Percentiles rank a stretch among this genome's conserved stretches.
Conservation (phyloP, 2,797 vertebrate species). For the Pantherophis alleghaniensis region DNA sequence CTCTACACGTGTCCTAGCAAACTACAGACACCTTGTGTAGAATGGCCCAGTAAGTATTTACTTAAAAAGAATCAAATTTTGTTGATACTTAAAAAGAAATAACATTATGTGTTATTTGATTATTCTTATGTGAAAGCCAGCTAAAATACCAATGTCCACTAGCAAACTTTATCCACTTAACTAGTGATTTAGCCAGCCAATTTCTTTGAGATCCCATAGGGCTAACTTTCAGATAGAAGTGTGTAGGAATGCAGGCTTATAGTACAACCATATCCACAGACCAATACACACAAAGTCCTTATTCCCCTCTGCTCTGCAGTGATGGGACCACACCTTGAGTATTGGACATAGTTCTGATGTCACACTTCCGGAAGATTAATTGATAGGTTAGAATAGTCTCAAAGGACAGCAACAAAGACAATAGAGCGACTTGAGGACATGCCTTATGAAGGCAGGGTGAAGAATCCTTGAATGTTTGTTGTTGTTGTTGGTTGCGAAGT, state of each 20-base stretch:
- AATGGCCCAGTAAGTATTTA: neutral
- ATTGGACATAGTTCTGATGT: neutral
- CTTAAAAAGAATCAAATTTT: neutral
- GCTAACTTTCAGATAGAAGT: neutral
- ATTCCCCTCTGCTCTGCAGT: neutral
- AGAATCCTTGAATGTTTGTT: neutral
- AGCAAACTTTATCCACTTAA: constrained; percentile 26
- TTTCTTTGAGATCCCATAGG: constrained; percentile 36
- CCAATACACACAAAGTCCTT: neutral
- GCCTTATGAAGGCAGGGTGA: neutral
- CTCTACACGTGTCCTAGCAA: neutral
- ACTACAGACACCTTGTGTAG: neutral
- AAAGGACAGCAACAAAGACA: neutral
- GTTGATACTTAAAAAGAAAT: neutral
- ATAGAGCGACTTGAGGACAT: neutral
- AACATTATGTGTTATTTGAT: neutral
- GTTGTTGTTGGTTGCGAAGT: too few species aligned
- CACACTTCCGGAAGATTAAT: neutral
- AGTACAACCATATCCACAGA: neutral
- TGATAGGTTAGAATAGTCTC: neutral
- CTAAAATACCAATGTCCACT: neutral
- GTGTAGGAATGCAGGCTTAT: neutral
- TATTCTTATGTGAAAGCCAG: neutral
- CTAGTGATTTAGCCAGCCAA: constrained; percentile 39
- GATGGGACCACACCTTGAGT: neutral